Evolutionary conservation across 2,113 vertebrate species (phyloP), one percentile per base, ranked within the genome.

Genomic region (Miniopterus natalensis): DNA sequence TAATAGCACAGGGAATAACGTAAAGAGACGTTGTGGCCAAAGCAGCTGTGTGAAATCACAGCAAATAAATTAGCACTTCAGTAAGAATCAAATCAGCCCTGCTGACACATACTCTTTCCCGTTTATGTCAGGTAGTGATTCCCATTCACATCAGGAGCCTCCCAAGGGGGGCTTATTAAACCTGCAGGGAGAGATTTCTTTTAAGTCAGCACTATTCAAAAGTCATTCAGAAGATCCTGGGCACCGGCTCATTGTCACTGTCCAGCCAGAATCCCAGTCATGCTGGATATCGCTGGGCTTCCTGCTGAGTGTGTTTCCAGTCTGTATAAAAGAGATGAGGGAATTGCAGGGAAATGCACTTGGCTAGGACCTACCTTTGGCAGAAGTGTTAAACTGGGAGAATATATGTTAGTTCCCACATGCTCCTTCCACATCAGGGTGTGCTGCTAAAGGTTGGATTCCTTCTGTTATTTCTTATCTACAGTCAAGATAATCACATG

Each of bases 1-100:
- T 95, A 83, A 88, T 92, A 90, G 79, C 84, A 91, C 74, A 27
- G 68, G 51, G 85, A 97, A 94, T 95, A 96, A 97, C 1, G 5
- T 94, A 96, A 96, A 91, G 93, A 86, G 92, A 79, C 84, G 88
- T 92, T 95, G 88, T 94, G 94, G 53, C 78, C 95, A 95, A 66
- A 95, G 88, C 78, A 94, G 86, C 95, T 84, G 88, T 94, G 74
- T 94, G 88, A 97, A 97, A 81, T 97, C 87, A 92, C 53, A 96
- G 59, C 36, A 97, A 97, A 97, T 84, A 85, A 95, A 98, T 96
- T 92, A 95, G 85, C 61, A 49, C 59, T 74, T 65, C 63, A 23
- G 94, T 97, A 95, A 87, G 90, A 96, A 92, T 96, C 51, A 65
- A 97, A 96, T 98, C 96, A 61, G 78, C 31, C 36, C 40, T 5